Base-by-base conservation (phyloP, 2,113 vertebrate species). In the Corythornis cristatus region DNA sequence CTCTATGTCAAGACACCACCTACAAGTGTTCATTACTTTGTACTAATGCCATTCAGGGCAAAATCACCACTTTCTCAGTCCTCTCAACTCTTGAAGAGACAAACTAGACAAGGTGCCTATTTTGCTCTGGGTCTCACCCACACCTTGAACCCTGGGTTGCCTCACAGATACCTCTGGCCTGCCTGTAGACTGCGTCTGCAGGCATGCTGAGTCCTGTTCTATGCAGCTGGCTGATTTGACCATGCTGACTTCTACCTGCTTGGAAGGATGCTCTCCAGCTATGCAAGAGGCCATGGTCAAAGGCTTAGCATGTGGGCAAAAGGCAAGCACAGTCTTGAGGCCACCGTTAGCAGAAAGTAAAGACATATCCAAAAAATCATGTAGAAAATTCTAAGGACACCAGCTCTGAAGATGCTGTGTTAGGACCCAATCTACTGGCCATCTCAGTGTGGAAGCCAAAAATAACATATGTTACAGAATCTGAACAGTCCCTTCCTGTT, bases 241-340 rank as follows among this genome's bases (percentile, higher is more conserved):
- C 54, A n/a, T 29, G 25, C 14, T 46, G 31, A 92, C 48, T 4
- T 37, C 70, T 72, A 65, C 61, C 45, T 65, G 8, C 35, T 42
- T 93, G 66, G 10, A 93, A 89, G 31, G 42, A 73, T 94, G 75
- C 17, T 93, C 64, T 93, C 58, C 85, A 94, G 82, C 78, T 95
- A 29, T 85, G 71, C 67, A 54, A 85, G 71, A 85, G 50, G 62
- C 87, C 89, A 66, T 8, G 11, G 58, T 23, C 66, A 93, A 76
- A 93, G 58, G 23, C 62, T 73, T 53, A 57, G 66, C 48, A 61
- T 54, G 74, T 76, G 66, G 37, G 54, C 67, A 73, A 75, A n/a
- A 79, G 58, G 15, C 78, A 94, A 94, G 91, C 51, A 85, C 21
- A 42, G 71, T 83, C 62, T 54, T 85, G 85, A 96, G 67, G 72